A percentile compares a stretch with the other conserved stretches of the same genome.
Conservation (phyloP, 2,888 invertebrate genomes). For the Hyalella azteca region DNA sequence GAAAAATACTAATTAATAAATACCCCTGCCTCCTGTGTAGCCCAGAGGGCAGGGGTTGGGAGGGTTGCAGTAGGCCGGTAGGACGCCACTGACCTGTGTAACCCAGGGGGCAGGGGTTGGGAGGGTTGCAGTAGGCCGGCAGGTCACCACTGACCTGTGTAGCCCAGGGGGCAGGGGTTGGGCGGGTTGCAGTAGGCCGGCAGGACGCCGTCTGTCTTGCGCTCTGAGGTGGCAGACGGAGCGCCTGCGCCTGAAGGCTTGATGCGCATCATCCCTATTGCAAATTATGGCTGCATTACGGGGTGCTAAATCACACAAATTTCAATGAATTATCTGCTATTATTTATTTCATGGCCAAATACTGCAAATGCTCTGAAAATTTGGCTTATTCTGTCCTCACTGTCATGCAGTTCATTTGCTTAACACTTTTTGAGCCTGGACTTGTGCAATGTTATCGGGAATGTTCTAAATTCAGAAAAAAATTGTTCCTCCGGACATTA, state of each 20-base stretch:
- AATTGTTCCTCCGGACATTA: no score
- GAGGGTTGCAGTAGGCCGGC: constrained; percentile 98
- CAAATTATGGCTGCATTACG: no score
- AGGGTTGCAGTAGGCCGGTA: constrained; percentile 98
- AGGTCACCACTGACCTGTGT: constrained; percentile 69
- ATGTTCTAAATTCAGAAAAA: no score
- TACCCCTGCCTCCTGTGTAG: constrained; percentile 72
- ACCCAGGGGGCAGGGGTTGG: constrained; percentile 97
- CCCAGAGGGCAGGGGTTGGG: constrained; percentile 98
- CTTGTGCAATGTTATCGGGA: no score
- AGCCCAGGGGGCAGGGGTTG: constrained; percentile 97
- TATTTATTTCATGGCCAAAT: no score
- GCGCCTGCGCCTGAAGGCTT: constrained; percentile 37
- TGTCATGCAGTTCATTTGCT: no score
- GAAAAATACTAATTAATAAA: no score
- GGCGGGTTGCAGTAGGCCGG: constrained; percentile 99
- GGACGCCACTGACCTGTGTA: constrained; percentile 71
- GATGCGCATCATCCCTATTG: constrained; percentile 41
- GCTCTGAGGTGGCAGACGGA: constrained; percentile 39
- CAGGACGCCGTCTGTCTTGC: constrained; percentile 67
- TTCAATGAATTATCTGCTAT: no score
- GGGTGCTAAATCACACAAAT: no score
- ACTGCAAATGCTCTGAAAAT: no score
- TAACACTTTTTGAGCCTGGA: no score
- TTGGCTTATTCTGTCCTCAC: no score